Evolutionary conservation across 37 sponge, comb jelly and placozoan genomes (phyloP), one percentile per base, ranked within the genome.

Genomic region (Spongilla lacustris): DNA sequence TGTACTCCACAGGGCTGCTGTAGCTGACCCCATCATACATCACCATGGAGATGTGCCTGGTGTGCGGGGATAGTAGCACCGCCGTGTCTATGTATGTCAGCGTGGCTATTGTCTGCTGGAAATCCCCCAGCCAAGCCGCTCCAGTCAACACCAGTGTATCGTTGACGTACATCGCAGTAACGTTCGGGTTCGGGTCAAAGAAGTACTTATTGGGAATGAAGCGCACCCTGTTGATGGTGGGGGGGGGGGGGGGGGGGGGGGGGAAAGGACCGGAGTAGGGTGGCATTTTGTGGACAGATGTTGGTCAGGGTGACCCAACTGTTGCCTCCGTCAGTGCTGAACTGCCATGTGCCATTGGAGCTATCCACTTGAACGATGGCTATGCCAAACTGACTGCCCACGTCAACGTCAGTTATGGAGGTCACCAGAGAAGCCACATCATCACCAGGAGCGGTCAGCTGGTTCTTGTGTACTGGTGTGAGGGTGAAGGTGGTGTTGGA

Each of bases 321-420:
- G 8, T 11, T n/a, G 3, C 95, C 95, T 29, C 92, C 87, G 50
- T 88, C 77, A 2, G 82, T 83, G 35, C 74, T 88, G 71, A 86
- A 89, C 85, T 97, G 86, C 97, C 95, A 97, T 23, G 19, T 75
- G 17, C 97, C 97, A 79, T 94, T 92, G 29, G 33, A 71, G 36
- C 89, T 84, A 66, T 94, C 93, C 12, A 81, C 88, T 8, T 32
- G 36, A 19, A 92, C 74, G 25, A 97, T 77, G 34, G 97, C 95
- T 58, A 97, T 74, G 71, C 96, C 96, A 77, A 84, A 82, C 3
- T 37, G 46, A n/a, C 88, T 88, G 0, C 58, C 68, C 12, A 68
- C n/a, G 50, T 97, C 97, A 26, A 97, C 84, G 49, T 97, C 97
- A 29, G 72, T 76, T 27, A 88, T 81, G 21, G 83, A 79, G 46